These are phyloP conservation scores for Azemiops feae DNA, from an alignment of 2,113 vertebrate species.

Conservation along the genomic window DNA sequence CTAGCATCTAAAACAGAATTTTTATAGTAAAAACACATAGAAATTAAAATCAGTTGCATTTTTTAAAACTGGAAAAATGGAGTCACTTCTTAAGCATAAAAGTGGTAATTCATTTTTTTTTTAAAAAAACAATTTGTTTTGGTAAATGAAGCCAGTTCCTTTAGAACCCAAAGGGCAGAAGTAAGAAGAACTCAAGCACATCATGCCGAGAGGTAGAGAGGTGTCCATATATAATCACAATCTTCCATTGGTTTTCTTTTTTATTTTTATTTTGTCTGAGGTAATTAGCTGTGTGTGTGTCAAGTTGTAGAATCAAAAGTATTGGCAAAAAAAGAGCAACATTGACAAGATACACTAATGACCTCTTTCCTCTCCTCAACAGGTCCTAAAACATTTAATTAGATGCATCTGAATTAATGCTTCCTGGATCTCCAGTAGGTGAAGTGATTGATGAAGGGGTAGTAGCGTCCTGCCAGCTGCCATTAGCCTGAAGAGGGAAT, in stretches of 20 bases:
- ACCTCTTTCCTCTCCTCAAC: conserved; percentile 57
- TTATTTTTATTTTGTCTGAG: conserved; percentile 51
- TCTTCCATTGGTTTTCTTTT: conserved; percentile 61
- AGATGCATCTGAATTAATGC: conserved; percentile 82
- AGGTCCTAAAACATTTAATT: conserved; percentile 67
- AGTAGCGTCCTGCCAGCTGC: conserved; percentile 82
- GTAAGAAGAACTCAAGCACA: conserved; percentile 49
- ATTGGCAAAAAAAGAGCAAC: conserved; percentile 45
- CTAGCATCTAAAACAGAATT: conserved; percentile 51
- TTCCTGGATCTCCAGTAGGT: conserved; percentile 73
- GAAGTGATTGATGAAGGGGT: conserved; percentile 78
- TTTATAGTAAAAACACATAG: conserved; percentile 28
- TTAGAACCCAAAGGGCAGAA: conserved; percentile 24
- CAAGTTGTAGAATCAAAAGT: conserved; percentile 45
- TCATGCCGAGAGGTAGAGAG: conserved; percentile 70
- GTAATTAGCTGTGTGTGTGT: conserved; percentile 47
- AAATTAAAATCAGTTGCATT: conserved; percentile 47
- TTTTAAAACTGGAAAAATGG: conserved; percentile 44
- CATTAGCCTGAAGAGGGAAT: conserved; percentile 71
- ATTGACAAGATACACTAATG: conserved; percentile 41
- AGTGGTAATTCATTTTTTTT: conserved; percentile 21
- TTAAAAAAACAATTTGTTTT: conserved; percentile 24
- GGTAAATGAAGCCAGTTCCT: conserved; percentile 38
- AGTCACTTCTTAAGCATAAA: conserved; percentile 38
- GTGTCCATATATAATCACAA: conserved; percentile 58